phyloP scores from a whole-genome alignment of 1,140 invertebrate genomes.

The Stenopsyche tienmushanensis region DNA sequence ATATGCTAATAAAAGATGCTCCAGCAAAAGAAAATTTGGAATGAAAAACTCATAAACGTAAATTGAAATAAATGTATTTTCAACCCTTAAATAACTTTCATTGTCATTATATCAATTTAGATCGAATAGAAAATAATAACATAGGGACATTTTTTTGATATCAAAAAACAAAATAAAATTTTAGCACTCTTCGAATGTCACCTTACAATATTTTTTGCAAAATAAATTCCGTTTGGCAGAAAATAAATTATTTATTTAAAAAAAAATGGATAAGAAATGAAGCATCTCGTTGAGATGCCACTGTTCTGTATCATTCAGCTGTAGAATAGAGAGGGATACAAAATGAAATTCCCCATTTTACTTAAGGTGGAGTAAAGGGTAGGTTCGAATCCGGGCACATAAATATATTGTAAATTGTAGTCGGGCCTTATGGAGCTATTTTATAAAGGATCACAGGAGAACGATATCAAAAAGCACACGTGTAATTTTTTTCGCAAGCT shows the following conservation, averaged over 20 bases:
- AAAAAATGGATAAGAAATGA: too few species aligned
- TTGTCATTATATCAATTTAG: too few species aligned
- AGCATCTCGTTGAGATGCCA: too few species aligned
- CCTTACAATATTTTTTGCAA: too few species aligned
- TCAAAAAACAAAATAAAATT: too few species aligned
- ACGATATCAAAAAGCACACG: conserved; percentile 33
- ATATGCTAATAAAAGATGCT: background rate
- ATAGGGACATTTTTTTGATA: too few species aligned
- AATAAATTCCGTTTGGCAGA: too few species aligned
- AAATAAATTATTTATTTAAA: too few species aligned
- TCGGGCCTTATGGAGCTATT: conserved; percentile 31
- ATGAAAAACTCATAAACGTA: too few species aligned
- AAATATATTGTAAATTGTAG: conserved; percentile 38
- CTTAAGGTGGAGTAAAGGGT: conserved; percentile 41
- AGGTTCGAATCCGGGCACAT: conserved; percentile 38
- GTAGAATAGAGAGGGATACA: conserved; percentile 34
- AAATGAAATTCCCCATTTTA: conserved; percentile 42
- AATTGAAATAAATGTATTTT: background rate
- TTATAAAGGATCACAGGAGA: conserved; percentile 26
- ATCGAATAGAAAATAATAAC: too few species aligned
- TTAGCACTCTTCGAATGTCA: too few species aligned
- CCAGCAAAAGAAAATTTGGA: too few species aligned
- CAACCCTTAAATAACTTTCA: background rate
- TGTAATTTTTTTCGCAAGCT: conserved; percentile 15
- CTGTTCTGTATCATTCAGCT: background rate